These are phyloP conservation scores for Pissodes strobi DNA, from an alignment of 1,140 invertebrate species.

Conservation along the genomic window DNA sequence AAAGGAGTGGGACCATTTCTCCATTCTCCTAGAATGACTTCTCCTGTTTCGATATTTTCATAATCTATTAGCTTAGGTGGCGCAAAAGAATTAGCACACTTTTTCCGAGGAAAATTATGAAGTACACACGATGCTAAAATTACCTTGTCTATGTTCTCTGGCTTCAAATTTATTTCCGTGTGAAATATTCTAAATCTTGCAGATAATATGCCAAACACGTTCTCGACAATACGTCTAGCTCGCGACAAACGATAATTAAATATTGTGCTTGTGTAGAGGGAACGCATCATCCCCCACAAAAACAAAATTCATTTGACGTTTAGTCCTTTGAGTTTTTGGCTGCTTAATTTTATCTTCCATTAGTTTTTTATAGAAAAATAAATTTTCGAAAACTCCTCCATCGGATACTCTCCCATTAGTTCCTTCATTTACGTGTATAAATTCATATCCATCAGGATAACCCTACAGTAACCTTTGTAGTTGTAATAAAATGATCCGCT, in stretches of 20 bases:
- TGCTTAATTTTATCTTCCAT: background rate
- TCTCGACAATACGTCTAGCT: too few species aligned
- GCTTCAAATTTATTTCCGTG: too few species aligned
- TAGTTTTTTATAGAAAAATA: conserved; percentile 2
- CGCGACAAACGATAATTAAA: too few species aligned
- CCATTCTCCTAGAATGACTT: background rate
- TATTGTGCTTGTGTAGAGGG: background rate
- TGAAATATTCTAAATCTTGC: too few species aligned
- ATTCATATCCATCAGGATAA: conserved; percentile 47
- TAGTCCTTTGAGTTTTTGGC: background rate
- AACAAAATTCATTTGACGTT: background rate
- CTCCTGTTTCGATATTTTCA: too few species aligned
- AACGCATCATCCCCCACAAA: conserved; percentile 1
- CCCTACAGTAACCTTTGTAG: conserved; percentile 41
- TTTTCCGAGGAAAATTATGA: too few species aligned
- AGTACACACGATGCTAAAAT: background rate
- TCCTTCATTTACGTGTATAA: conserved; percentile 51
- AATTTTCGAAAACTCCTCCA: conserved; percentile 44
- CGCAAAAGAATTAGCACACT: too few species aligned
- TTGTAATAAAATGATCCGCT: conserved; percentile 32
- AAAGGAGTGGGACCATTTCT: background rate
- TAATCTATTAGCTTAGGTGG: too few species aligned
- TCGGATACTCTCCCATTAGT: conserved; percentile 46
- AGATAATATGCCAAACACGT: too few species aligned
- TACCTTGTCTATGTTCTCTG: too few species aligned